Evolutionary conservation across 2,888 invertebrate species (phyloP), one percentile per base, ranked within the genome.

Genomic region (Drosophila peninsularis): DNA sequence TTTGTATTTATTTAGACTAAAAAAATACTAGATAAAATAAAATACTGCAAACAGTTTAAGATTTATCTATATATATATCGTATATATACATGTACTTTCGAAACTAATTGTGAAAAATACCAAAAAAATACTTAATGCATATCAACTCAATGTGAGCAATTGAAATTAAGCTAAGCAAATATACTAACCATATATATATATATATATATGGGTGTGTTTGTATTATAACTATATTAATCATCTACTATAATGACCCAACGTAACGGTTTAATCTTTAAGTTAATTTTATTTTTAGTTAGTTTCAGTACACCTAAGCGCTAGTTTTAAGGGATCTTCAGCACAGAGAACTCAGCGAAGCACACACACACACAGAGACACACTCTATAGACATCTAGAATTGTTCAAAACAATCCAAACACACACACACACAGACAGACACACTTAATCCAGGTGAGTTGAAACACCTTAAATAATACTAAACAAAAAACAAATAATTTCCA

Each of bases 131-230:
- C 65, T 56, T 37, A 68, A 66, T 49, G 58, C 88, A 84, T 84
- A 84, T 84, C 88, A 89, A 84, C 85, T 81, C 68, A 69, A 78
- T 83, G 89, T 89, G 88, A 88, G 78, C 71, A 78, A 84, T 69
- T 73, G 61, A 75, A 71, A 61, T 56, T 88, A 88, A 78, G 78
- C 72, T 78, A 68, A 72, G 62, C 63, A 13, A 75, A 49, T n/a
- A 32, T 19, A 30, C 30, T 47, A 47, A 17, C 47, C 17, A 44
- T 49, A 56, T 67, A 14, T 9, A 44, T 14, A 44, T 49, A 56
- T 67, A 14, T 9, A 44, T 14, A 24, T 42, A n/a, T 58, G 69
- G 50, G 53, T 78, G 53, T 74, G 49, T 45, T 45, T 74, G 56
- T 78, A 56, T 13, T 17, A 62, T 60, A 55, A 17, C 32, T 52